A percentile compares a stretch with the other conserved stretches of the same genome.
Conservation (phyloP, 2,888 invertebrate genomes). For the Megalurothrips usitatus region DNA sequence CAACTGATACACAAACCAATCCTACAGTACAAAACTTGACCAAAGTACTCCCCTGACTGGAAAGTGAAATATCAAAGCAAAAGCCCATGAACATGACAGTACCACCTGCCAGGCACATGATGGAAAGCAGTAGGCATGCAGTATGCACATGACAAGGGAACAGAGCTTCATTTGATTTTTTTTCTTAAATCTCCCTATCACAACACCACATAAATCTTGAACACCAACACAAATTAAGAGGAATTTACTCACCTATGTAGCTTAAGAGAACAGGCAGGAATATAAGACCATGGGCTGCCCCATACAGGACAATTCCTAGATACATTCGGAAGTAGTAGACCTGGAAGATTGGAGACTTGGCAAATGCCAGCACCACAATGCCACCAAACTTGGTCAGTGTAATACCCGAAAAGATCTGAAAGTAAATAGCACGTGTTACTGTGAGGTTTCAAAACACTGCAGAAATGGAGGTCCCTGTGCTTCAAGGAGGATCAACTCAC, state of each 20-base stretch:
- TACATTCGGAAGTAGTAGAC: conserved; percentile 97
- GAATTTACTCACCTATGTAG: conserved; percentile 76
- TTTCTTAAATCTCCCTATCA: background rate
- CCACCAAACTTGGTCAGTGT: conserved; percentile 97
- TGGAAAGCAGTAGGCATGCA: background rate
- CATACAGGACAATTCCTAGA: conserved; percentile 92
- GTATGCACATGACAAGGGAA: background rate
- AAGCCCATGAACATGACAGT: background rate
- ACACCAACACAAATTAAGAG: conserved; percentile 30
- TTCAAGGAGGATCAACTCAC: conserved; percentile 48
- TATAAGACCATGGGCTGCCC: conserved; percentile 94
- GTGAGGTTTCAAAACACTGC: too few relatives aligned
- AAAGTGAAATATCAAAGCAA: background rate
- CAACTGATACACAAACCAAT: background rate
- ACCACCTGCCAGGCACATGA: background rate
- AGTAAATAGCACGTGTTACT: conserved; percentile 32
- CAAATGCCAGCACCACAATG: conserved; percentile 92
- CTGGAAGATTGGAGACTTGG: conserved; percentile 95
- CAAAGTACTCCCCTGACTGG: background rate
- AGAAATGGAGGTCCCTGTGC: too few relatives aligned
- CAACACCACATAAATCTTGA: background rate
- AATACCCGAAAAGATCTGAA: conserved; percentile 85
- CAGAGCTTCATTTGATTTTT: background rate
- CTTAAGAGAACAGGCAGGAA: conserved; percentile 96
- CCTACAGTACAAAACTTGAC: background rate